Evolutionary conservation across 2,113 vertebrate species (phyloP).

Genomic region (Sinocyclocheilus anophthalmus): DNA sequence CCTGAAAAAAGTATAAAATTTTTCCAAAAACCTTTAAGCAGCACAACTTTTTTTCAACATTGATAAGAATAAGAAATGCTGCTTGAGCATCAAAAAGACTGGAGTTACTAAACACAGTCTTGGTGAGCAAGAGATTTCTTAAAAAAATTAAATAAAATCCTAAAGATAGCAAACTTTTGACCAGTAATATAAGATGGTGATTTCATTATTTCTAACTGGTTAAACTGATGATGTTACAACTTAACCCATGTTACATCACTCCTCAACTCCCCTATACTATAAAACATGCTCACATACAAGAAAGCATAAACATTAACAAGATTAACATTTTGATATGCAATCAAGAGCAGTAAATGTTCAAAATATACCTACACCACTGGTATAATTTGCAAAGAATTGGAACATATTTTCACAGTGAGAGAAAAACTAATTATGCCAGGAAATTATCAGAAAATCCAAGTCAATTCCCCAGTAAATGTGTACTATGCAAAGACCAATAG

Average conservation of each 20-base stretch:
- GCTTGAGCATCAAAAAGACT: not conserved
- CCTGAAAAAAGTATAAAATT: no score
- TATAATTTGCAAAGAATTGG: not conserved
- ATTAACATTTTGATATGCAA: not conserved
- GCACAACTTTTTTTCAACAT: no score
- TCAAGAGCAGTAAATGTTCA: not conserved
- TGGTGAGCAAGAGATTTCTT: no score
- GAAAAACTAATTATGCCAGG: not conserved
- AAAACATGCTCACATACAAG: not conserved
- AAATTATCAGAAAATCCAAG: slow-evolving; percentile 1
- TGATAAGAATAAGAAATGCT: no score
- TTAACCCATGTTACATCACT: not conserved
- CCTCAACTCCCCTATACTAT: not conserved
- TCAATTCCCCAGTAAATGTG: not conserved
- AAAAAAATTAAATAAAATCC: no score
- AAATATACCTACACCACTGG: not conserved
- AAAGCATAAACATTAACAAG: not conserved
- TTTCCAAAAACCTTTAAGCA: no score
- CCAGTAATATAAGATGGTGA: not conserved
- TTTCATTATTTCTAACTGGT: not conserved
- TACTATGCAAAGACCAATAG: not conserved
- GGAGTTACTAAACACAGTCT: no score
- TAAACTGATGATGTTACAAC: not conserved
- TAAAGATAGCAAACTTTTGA: not conserved
- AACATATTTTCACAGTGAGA: slow-evolving; percentile 5